Evolutionary conservation across 2,888 invertebrate genomes (phyloP).

Genomic region (Meta bourneti): DNA sequence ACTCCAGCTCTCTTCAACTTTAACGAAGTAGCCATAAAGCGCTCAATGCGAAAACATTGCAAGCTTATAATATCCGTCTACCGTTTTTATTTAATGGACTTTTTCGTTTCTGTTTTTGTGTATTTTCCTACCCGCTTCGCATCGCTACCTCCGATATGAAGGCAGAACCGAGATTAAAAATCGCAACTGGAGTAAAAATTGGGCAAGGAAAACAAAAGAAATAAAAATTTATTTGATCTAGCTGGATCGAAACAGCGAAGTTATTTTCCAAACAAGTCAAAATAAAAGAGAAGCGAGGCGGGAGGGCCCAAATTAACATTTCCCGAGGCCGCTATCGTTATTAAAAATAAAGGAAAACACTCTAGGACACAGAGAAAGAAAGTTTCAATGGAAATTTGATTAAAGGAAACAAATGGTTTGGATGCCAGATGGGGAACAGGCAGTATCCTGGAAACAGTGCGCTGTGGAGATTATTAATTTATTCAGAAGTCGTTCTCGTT

Average conservation of each 20-base stretch:
- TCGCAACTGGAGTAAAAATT: neutral
- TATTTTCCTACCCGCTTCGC: constrained; percentile 8
- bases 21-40: constrained; percentile 33
- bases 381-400: constrained; percentile 53
- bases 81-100: neutral
- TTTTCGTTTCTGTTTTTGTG: neutral
- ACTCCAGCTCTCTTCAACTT: neutral
- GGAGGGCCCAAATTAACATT: constrained; percentile 43
- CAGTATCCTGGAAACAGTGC: constrained; percentile 3
- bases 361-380: neutral
- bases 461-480: constrained; percentile 35
- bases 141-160: constrained; percentile 16
- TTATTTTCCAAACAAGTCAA: constrained; percentile 14
- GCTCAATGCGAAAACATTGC: constrained; percentile 6
- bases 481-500: neutral
- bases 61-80: neutral
- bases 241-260: constrained; percentile 26
- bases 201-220: neutral
- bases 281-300: neutral
- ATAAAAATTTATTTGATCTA: constrained; percentile 47
- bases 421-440: constrained; percentile 25
- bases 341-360: constrained; percentile 7
- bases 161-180: constrained; percentile 36
- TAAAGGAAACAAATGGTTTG: constrained; percentile 55
- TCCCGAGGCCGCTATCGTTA: constrained; percentile 29